phyloP scores from a whole-genome alignment of 2,888 invertebrate genomes.

The Macrophya alboannulata region DNA sequence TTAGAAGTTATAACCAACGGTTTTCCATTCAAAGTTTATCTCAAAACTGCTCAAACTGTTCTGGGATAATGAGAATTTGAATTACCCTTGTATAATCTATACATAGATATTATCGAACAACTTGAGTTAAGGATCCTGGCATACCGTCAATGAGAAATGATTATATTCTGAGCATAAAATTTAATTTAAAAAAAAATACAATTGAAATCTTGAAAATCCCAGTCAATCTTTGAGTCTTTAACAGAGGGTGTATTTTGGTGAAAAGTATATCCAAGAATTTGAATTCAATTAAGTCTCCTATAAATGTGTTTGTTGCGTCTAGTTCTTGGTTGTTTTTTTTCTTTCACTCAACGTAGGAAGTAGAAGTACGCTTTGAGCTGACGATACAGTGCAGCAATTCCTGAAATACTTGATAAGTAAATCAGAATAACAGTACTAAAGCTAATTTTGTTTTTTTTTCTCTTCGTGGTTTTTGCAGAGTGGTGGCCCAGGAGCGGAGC shows the following conservation, averaged over 20 bases:
- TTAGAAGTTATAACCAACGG: neutral
- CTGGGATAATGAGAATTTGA: neutral
- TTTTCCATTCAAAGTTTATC: neutral
- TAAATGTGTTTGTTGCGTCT: neutral
- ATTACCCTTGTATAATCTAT: neutral
- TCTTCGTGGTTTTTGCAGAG: constrained; percentile 80
- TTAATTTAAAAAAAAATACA: neutral
- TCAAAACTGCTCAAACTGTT: neutral
- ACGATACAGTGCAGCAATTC: neutral
- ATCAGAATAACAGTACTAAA: neutral
- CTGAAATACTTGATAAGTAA: neutral
- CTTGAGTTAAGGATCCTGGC: neutral
- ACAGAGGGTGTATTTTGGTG: neutral
- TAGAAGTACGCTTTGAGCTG: neutral
- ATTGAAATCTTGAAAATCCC: neutral
- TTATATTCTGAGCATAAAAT: neutral
- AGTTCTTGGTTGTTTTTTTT: neutral
- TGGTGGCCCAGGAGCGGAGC: constrained; percentile 83
- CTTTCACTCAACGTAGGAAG: neutral
- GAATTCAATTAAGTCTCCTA: neutral
- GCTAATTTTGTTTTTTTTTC: neutral
- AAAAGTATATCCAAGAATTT: neutral
- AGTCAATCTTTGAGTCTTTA: neutral
- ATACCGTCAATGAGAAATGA: neutral
- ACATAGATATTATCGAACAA: neutral